Evolutionary conservation across 2,113 vertebrate genomes (phyloP).

Genomic region (Cettia cetti): DNA sequence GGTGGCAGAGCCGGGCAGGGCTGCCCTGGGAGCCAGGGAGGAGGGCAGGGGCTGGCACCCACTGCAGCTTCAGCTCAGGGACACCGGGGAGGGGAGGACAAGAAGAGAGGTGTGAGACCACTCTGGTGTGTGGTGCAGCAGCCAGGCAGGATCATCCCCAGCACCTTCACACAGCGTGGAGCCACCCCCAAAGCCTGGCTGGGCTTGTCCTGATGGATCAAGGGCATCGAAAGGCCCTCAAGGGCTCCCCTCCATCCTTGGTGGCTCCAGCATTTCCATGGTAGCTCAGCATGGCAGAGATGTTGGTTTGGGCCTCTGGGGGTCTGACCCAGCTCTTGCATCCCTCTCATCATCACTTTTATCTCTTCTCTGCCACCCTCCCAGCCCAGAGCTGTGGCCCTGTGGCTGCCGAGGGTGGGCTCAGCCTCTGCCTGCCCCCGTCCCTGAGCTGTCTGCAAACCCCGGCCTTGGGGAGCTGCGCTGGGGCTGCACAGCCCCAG

Average conservation of each 20-base stretch:
- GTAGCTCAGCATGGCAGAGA: not conserved
- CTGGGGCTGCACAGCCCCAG: not conserved
- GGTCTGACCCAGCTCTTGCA: not conserved
- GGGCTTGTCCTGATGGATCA: not conserved
- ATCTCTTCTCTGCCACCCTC: not conserved
- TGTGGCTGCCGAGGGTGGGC: not conserved
- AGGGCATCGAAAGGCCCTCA: not conserved
- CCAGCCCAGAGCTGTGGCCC: not conserved
- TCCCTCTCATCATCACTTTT: not conserved
- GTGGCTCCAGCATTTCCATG: not conserved
- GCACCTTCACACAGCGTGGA: not conserved
- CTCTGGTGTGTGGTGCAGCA: not conserved
- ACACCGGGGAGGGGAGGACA: not conserved
- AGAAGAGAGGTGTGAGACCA: accelerated
- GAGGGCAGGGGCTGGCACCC: not conserved
- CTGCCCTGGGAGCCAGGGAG: not conserved
- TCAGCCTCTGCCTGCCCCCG: not conserved
- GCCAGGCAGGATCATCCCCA: not conserved
- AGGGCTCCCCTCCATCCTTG: not conserved
- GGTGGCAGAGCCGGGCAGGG: not conserved
- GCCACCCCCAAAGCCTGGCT: not conserved
- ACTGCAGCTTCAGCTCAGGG: not conserved
- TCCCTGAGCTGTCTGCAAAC: not conserved
- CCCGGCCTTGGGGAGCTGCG: not conserved
- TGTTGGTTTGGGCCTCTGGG: accelerated